Percentiles rank a stretch among this genome's conserved stretches.
These are phyloP conservation scores for Lutraria lutraria DNA, from an alignment of 2,888 invertebrate genomes.

Conservation along the genomic window DNA sequence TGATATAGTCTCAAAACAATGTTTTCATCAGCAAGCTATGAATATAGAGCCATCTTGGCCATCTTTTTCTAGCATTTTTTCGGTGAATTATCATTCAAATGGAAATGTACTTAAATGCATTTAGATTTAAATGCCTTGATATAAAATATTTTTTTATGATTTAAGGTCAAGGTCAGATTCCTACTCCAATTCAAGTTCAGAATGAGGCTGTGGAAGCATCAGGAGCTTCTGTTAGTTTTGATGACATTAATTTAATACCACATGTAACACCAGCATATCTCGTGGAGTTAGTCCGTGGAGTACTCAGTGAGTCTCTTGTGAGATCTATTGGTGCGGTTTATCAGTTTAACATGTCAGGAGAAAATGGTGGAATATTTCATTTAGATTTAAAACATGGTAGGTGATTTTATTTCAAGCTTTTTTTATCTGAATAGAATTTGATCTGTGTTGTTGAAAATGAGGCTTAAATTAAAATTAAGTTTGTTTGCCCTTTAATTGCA, in stretches of 20 bases:
- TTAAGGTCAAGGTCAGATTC: conserved; percentile 31
- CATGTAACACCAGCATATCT: conserved; percentile 69
- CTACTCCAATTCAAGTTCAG: not conserved
- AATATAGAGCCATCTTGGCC: no score
- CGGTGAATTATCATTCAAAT: not conserved
- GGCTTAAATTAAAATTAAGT: no score
- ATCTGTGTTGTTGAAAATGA: no score
- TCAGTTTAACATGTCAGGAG: conserved; percentile 81
- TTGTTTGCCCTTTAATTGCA: no score
- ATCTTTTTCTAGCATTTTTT: not conserved
- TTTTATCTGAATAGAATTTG: no score
- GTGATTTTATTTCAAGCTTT: not conserved
- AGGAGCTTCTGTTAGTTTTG: conserved; percentile 62
- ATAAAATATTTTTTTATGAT: not conserved
- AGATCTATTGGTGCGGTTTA: conserved; percentile 81
- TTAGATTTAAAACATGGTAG: conserved; percentile 85
- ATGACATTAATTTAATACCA: conserved; percentile 56
- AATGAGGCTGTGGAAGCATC: conserved; percentile 41
- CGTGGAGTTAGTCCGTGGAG: conserved; percentile 68
- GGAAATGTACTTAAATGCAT: not conserved
- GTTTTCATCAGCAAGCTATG: no score
- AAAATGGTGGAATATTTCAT: conserved; percentile 80
- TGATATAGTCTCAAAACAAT: no score
- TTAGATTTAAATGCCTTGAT: not conserved
- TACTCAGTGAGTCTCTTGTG: conserved; percentile 80